These are phyloP conservation scores for Pegoplata infirma DNA, from an alignment of 2,888 invertebrate genomes.

Conservation along the genomic window DNA sequence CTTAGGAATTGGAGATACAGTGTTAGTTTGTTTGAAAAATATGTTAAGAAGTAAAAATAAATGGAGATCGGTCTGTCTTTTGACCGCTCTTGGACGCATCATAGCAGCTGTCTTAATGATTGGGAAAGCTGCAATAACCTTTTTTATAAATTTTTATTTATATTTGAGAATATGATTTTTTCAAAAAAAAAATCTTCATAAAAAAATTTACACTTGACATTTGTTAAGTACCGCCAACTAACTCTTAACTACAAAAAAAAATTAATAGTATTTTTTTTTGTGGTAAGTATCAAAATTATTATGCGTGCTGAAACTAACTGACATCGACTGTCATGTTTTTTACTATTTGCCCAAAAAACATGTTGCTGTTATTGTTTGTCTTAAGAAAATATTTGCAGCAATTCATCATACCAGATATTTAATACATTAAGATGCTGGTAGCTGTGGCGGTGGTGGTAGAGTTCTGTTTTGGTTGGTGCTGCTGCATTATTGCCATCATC, in stretches of 20 bases:
- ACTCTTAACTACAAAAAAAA: neutral
- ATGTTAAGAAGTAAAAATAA: too few relatives aligned
- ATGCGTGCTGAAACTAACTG: constrained; percentile 13
- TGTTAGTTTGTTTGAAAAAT: too few relatives aligned
- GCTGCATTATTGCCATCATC: constrained; percentile 9
- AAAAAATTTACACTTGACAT: constrained; percentile 51
- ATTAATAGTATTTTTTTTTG: neutral
- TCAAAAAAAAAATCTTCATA: too few relatives aligned
- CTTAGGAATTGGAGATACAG: too few relatives aligned
- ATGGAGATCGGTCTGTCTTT: too few relatives aligned
- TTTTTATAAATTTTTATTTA: too few relatives aligned
- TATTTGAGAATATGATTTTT: too few relatives aligned
- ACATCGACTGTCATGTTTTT: constrained; percentile 1
- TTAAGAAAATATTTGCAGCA: constrained; percentile 33
- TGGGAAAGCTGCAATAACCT: too few relatives aligned
- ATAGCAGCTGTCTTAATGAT: too few relatives aligned
- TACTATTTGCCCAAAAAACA: neutral
- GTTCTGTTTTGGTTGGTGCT: too few relatives aligned
- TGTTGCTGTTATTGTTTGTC: constrained; percentile 40
- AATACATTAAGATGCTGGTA: constrained; percentile 7
- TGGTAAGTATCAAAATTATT: constrained; percentile 7
- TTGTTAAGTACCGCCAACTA: constrained; percentile 19
- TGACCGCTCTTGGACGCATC: too few relatives aligned
- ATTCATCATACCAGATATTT: constrained; percentile 36
- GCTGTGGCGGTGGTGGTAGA: neutral